phyloP scores from a whole-genome alignment of 2,888 invertebrate species.

The Caprella mutica region DNA sequence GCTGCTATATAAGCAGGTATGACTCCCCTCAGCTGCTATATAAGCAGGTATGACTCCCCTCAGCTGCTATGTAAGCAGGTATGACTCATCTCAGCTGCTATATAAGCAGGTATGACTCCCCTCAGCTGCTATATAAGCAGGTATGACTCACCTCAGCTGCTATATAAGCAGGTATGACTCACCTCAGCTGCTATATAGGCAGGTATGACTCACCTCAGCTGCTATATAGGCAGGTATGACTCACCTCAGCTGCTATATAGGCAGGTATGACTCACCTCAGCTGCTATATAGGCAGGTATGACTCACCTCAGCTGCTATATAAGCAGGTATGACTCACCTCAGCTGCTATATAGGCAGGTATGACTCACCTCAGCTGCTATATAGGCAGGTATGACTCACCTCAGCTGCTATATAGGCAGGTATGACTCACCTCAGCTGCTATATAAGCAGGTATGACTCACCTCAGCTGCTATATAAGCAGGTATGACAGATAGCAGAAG shows the following conservation, averaged over 20 bases:
- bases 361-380: not conserved
- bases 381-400: not conserved
- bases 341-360: not conserved
- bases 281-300: not conserved
- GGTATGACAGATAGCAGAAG: slow-evolving; percentile 84
- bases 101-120: no score
- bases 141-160: no score
- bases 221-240: not conserved
- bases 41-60: no score
- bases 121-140: no score
- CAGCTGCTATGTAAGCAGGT: no score
- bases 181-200: not conserved
- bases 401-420: not conserved
- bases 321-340: not conserved
- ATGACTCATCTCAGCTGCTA: no score
- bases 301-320: not conserved
- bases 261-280: no score
- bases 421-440: not conserved
- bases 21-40: no score
- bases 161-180: no score
- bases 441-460: slow-evolving; percentile 43
- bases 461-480: slow-evolving; percentile 88
- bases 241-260: not conserved
- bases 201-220: not conserved
- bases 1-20: no score